phyloP scores from a whole-genome alignment of 1,140 invertebrate genomes.

The Limonius californicus region DNA sequence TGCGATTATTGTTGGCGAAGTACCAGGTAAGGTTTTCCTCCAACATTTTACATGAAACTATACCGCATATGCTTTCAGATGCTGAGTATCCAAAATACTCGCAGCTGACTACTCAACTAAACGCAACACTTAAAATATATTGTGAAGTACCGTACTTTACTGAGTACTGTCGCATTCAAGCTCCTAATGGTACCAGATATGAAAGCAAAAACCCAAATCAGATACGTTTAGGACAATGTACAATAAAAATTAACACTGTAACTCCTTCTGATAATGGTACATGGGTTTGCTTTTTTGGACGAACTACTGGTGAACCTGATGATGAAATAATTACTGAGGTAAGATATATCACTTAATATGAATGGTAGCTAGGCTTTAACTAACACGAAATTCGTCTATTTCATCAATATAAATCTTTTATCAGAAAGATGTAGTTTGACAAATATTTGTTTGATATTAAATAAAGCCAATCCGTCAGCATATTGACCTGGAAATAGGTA shows the following conservation, averaged over 20 bases:
- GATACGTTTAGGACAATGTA: constrained; percentile 12
- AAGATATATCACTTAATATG: neutral
- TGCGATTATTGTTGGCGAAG: neutral
- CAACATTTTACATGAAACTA: too few species aligned
- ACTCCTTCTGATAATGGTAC: constrained; percentile 15
- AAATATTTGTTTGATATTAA: too few species aligned
- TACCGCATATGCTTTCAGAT: neutral
- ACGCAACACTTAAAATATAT: constrained; percentile 6
- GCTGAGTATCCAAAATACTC: constrained; percentile 6
- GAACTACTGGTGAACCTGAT: constrained; percentile 5
- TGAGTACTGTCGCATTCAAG: constrained; percentile 17
- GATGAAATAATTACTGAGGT: constrained; percentile 9
- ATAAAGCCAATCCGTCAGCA: too few species aligned
- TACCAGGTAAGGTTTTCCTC: neutral
- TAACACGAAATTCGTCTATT: too few species aligned
- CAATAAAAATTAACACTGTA: neutral
- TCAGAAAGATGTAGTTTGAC: too few species aligned
- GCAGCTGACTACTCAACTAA: neutral
- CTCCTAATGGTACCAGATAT: constrained; percentile 14
- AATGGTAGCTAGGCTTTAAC: neutral
- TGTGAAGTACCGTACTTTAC: constrained; percentile 17
- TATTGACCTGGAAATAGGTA: too few species aligned
- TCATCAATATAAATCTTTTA: too few species aligned
- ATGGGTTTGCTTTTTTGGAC: constrained; percentile 17
- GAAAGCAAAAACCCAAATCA: neutral